Evolutionary conservation across 2,888 invertebrate genomes (phyloP).

Genomic region (Acleris laterana): DNA sequence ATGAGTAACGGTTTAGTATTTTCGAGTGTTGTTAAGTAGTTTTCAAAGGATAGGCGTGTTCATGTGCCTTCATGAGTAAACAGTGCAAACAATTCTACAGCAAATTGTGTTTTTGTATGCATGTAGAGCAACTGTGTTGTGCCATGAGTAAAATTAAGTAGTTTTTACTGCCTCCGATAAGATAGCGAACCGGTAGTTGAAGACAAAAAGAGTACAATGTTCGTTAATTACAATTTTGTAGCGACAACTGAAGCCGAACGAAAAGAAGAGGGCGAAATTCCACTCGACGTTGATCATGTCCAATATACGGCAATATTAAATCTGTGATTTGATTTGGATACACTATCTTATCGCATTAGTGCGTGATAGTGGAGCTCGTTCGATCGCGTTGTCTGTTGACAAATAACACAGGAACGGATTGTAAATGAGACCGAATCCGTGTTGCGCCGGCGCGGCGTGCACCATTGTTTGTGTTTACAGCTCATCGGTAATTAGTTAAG

Average conservation of each 20-base stretch:
- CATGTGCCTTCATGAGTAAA: not conserved
- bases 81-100: conserved; percentile 1
- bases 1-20: conserved; percentile 17
- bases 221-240: not conserved
- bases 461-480: conserved; percentile 72
- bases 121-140: conserved; percentile 8
- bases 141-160: conserved; percentile 24
- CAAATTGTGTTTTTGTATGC: conserved; percentile 9
- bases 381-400: conserved; percentile 34
- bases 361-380: conserved; percentile 20
- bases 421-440: conserved; percentile 57
- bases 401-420: conserved; percentile 48
- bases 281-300: conserved; percentile 13
- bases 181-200: conserved; percentile 28
- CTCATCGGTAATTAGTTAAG: conserved; percentile 68
- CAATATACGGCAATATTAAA: conserved; percentile 22
- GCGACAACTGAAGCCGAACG: not conserved
- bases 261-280: not conserved
- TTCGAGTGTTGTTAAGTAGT: not conserved
- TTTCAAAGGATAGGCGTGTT: too few relatives aligned
- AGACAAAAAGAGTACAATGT: conserved; percentile 7
- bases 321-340: conserved; percentile 34
- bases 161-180: conserved; percentile 32
- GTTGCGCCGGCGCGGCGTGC: conserved; percentile 53
- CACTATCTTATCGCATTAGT: conserved; percentile 31